phyloP scores from a whole-genome alignment of 2,113 vertebrate species.

The Callorhinus ursinus region DNA sequence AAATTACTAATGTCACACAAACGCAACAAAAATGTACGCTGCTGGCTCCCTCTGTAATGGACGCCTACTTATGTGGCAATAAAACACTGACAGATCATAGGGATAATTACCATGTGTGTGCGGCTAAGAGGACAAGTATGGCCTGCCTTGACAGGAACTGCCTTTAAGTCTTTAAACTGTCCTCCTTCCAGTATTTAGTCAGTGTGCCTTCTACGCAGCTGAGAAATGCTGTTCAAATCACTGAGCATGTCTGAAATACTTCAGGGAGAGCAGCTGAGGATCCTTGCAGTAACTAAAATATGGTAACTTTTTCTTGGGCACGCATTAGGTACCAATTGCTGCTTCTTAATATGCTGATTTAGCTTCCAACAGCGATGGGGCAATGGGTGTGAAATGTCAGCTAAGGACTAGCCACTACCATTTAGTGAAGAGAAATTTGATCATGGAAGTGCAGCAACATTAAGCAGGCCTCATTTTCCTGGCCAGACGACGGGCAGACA shows the following conservation, averaged over 20 bases:
- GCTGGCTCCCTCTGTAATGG: not conserved
- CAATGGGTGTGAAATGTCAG: constrained; percentile 36
- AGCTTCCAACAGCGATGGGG: not conserved
- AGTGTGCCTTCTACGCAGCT: not conserved
- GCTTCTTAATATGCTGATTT: constrained; percentile 49
- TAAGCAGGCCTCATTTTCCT: not conserved
- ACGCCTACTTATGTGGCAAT: constrained; percentile 10
- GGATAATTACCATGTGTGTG: not conserved
- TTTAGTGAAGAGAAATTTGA: constrained; percentile 43
- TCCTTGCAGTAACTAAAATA: not conserved
- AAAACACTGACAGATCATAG: constrained; percentile 30
- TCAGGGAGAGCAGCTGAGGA: not conserved
- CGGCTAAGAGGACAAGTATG: constrained; percentile 44
- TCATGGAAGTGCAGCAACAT: not conserved
- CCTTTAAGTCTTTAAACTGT: constrained; percentile 64
- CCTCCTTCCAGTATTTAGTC: constrained; percentile 58
- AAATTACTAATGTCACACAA: constrained; percentile 72
- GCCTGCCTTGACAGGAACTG: constrained; percentile 66
- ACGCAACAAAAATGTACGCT: not conserved
- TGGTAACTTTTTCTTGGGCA: constrained; percentile 30
- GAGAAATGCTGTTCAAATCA: constrained; percentile 1
- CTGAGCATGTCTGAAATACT: not conserved
- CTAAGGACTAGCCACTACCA: not conserved
- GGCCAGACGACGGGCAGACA: not conserved
- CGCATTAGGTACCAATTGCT: constrained; percentile 4